A percentile compares a stretch with the other conserved stretches of the same genome.
These are phyloP conservation scores for Pantherophis alleghaniensis DNA, from an alignment of 2,797 vertebrate species.

Conservation along the genomic window DNA sequence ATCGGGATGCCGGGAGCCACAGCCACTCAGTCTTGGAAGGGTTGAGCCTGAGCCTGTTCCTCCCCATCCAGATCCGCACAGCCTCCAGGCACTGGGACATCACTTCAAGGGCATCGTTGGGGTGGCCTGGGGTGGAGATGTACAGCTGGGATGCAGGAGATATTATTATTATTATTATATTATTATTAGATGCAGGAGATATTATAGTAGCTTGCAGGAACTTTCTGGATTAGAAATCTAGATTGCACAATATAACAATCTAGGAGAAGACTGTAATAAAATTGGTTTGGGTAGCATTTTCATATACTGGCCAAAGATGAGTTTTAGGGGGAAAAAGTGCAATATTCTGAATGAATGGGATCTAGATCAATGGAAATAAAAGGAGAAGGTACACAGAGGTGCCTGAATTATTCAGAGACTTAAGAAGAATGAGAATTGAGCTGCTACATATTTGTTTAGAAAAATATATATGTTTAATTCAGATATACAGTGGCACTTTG, in stretches of 20 bases:
- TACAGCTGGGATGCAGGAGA: too few relatives aligned
- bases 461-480: not conserved
- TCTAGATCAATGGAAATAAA: not conserved
- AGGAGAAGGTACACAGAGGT: not conserved
- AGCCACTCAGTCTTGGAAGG: too few relatives aligned
- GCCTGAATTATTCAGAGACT: not conserved
- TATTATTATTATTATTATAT: too few relatives aligned
- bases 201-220: not conserved
- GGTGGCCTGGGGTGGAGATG: too few relatives aligned
- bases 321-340: not conserved
- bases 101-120: too few relatives aligned
- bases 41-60: too few relatives aligned
- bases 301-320: not conserved
- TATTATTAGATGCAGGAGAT: not conserved
- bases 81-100: too few relatives aligned
- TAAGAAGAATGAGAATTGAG: not conserved
- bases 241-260: not conserved
- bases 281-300: not conserved
- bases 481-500: not conserved
- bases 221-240: not conserved
- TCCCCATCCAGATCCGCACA: too few relatives aligned
- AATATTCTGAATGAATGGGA: not conserved
- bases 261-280: not conserved
- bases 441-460: not conserved
- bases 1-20: too few relatives aligned